phyloP scores from a whole-genome alignment of 2,113 vertebrate species.

The Cranoglanis bouderius region DNA sequence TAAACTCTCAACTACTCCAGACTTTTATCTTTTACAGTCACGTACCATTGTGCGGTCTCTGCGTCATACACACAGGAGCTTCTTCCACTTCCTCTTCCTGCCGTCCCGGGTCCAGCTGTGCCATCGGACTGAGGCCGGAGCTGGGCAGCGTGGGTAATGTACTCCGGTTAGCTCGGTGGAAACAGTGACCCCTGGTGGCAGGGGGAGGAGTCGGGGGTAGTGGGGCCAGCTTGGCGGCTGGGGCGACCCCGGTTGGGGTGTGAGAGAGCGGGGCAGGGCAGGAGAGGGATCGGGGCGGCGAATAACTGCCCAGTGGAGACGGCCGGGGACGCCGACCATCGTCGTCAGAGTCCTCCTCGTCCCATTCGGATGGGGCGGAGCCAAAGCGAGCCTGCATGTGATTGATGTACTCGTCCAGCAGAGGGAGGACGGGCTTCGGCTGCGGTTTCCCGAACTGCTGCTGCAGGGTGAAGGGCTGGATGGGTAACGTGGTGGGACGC shows the following conservation, averaged over 20 bases:
- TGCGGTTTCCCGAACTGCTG: constrained; percentile 85
- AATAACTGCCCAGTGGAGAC: constrained; percentile 92
- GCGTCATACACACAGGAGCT: constrained; percentile 57
- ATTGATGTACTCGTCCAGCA: constrained; percentile 83
- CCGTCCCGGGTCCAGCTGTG: constrained; percentile 64
- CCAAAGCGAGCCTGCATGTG: constrained; percentile 79
- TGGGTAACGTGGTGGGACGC: constrained; percentile 92
- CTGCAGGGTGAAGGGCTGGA: constrained; percentile 97
- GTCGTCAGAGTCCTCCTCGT: constrained; percentile 71
- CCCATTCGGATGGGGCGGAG: constrained; percentile 37
- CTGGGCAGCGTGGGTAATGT: constrained; percentile 67
- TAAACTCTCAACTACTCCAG: neutral
- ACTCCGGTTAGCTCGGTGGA: constrained; percentile 68
- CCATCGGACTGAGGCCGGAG: constrained; percentile 65
- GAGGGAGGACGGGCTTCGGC: constrained; percentile 80
- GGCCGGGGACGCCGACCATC: constrained; percentile 71
- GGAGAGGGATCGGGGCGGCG: constrained; percentile 78
- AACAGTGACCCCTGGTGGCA: constrained; percentile 70
- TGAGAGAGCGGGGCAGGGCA: constrained; percentile 74
- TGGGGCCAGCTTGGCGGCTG: constrained; percentile 44
- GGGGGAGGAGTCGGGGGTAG: constrained; percentile 58
- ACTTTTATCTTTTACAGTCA: neutral
- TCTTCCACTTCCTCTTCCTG: constrained; percentile 68
- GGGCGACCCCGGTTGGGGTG: constrained; percentile 57
- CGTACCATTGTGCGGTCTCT: constrained; percentile 81